Evolutionary conservation across 2,113 vertebrate species (phyloP), one percentile per base, ranked within the genome.

Genomic region (Ceyx margarethae): DNA sequence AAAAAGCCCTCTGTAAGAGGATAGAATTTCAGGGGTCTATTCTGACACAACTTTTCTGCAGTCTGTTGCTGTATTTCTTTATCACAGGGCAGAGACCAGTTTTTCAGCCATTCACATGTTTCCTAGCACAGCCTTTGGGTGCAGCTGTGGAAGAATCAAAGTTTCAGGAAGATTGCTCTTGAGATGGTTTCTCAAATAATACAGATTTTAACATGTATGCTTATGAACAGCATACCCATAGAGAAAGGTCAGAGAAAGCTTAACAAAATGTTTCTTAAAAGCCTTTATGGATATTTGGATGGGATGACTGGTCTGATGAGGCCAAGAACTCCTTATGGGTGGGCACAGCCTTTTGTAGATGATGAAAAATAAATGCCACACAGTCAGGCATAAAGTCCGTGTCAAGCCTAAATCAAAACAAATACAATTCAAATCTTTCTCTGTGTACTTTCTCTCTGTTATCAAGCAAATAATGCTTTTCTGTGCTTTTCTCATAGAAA

Each of bases 151-250:
- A 94, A 95, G 54, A 91, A 94, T 73, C n/a, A 29, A 58, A 93
- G 85, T 78, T 73, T 93, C 87, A 90, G 50, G 61, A 93, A 82
- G 22, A 75, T 28, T 28, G 76, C 45, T 75, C 60, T 92, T 85
- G 20, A 97, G 90, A 81, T 45, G 51, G 29, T 83, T 89, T 73
- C 40, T 19, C 18, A 25, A 96, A 86, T 54, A 85, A 12, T 26
- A 33, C 43, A 25, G 12, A 13, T 54, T 94, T 90, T 50, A 57
- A 88, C 45, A 82, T 37, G 9, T 13, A 5, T 5, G 11, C 51
- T 57, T 73, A 42, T 64, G 68, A 77, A 79, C 10, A 58, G 23
- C 15, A 62, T 14, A 85, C 3, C 16, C 51, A 50, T 1, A 67
- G 20, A 80, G 20, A 58, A 81, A 85, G 16, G 35, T 45, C 53